A percentile compares a stretch with the other conserved stretches of the same genome.
Conservation (phyloP, 2,797 vertebrate species). For the Thamnophis elegans region DNA sequence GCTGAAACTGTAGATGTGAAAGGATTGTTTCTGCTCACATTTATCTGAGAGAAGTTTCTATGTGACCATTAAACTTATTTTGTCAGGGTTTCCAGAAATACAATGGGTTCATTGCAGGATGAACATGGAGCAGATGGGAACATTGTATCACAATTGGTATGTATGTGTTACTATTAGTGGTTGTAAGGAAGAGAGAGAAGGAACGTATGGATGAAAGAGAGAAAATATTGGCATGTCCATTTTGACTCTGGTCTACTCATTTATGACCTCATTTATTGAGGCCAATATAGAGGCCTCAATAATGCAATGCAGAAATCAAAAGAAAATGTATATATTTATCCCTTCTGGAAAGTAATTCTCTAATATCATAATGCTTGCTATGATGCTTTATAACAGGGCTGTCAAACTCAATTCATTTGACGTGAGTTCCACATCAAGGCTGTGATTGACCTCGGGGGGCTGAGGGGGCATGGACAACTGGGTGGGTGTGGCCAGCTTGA, state of each 20-base stretch:
- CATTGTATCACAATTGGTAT: not conserved
- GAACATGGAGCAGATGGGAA: not conserved
- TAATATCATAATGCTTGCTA: not conserved
- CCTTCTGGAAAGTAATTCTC: not conserved
- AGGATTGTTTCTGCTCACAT: not conserved
- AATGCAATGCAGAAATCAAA: not conserved
- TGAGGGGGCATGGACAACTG: no score
- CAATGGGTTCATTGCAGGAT: not conserved
- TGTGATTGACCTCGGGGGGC: no score
- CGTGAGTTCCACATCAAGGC: no score
- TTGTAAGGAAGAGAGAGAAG: not conserved
- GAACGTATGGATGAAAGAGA: not conserved
- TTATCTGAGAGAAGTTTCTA: not conserved
- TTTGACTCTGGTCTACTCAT: not conserved
- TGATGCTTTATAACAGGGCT: no score
- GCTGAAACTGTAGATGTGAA: not conserved
- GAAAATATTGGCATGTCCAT: not conserved
- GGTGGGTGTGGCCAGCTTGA: no score
- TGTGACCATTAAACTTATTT: not conserved
- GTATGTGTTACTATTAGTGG: not conserved
- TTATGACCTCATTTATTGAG: not conserved
- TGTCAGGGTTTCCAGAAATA: not conserved
- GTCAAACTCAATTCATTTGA: no score
- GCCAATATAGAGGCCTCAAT: not conserved
- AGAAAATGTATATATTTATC: not conserved